phyloP scores from a whole-genome alignment of 2,797 vertebrate genomes.

The Artibeus lituratus region DNA sequence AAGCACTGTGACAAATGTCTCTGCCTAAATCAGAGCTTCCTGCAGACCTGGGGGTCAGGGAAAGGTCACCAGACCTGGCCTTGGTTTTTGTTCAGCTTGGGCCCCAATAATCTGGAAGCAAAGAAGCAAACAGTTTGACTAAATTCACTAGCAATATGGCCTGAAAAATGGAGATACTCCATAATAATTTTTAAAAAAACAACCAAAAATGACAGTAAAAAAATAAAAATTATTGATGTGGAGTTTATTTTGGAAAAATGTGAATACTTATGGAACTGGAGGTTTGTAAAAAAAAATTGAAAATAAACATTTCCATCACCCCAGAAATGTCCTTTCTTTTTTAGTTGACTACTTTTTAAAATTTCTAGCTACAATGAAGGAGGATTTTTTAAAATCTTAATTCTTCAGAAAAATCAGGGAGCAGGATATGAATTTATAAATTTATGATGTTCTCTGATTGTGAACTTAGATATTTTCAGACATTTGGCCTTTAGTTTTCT shows the following conservation, averaged over 20 bases:
- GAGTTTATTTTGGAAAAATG: constrained; percentile 34
- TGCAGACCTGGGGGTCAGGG: constrained; percentile 30
- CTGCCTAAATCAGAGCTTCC: background rate
- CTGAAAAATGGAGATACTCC: background rate
- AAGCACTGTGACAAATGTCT: background rate
- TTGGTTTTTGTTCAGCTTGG: background rate
- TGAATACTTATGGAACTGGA: background rate
- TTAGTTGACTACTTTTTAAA: background rate
- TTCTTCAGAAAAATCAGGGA: background rate
- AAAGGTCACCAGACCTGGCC: constrained; percentile 47
- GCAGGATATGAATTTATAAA: background rate
- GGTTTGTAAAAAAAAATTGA: background rate
- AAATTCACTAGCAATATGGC: background rate
- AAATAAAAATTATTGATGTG: background rate
- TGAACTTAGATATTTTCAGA: background rate
- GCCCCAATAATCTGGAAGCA: background rate
- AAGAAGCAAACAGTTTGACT: background rate
- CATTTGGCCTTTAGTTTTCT: background rate
- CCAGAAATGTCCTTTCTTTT: background rate
- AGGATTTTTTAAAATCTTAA: background rate
- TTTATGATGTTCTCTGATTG: background rate
- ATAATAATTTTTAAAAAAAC: background rate
- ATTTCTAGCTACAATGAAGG: background rate
- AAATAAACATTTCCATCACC: background rate
- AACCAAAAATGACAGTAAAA: background rate